These are phyloP conservation scores for Gyps fulvus DNA, from an alignment of 2,113 vertebrate genomes.

Conservation along the genomic window DNA sequence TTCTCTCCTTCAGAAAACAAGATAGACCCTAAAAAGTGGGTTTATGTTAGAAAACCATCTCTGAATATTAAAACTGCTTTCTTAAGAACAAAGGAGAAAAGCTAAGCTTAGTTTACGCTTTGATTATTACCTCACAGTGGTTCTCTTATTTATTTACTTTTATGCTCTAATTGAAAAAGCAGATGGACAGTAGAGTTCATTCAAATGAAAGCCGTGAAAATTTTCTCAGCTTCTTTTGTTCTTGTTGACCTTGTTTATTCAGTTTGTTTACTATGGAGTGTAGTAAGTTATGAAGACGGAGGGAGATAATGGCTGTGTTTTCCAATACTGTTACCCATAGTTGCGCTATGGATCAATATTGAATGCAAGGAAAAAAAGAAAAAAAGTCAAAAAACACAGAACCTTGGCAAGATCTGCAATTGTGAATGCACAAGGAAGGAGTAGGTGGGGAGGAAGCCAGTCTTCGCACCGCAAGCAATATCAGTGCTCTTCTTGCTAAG, in stretches of 20 bases:
- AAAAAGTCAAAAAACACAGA: background rate
- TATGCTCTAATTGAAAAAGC: constrained; percentile 22
- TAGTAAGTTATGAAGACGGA: constrained; percentile 20
- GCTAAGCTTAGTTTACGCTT: background rate
- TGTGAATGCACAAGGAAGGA: background rate
- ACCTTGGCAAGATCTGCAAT: background rate
- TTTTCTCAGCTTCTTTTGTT: constrained; percentile 3
- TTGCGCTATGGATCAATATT: constrained; percentile 44
- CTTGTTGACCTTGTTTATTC: constrained; percentile 56
- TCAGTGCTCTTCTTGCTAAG: background rate
- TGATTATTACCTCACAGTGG: background rate
- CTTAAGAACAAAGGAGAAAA: background rate
- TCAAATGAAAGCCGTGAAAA: background rate
- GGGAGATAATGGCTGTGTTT: constrained; percentile 46
- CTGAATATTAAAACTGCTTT: background rate
- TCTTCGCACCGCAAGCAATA: background rate
- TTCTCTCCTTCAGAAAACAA: background rate
- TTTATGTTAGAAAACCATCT: background rate
- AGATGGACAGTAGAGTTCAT: background rate
- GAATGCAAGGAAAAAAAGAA: background rate
- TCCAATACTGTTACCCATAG: constrained; percentile 32
- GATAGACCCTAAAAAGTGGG: background rate
- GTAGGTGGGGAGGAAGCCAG: background rate
- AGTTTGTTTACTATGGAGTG: constrained; percentile 17
- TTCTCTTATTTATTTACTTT: background rate